phyloP scores from a whole-genome alignment of 2,797 vertebrate genomes.

The Selene dorsalis region DNA sequence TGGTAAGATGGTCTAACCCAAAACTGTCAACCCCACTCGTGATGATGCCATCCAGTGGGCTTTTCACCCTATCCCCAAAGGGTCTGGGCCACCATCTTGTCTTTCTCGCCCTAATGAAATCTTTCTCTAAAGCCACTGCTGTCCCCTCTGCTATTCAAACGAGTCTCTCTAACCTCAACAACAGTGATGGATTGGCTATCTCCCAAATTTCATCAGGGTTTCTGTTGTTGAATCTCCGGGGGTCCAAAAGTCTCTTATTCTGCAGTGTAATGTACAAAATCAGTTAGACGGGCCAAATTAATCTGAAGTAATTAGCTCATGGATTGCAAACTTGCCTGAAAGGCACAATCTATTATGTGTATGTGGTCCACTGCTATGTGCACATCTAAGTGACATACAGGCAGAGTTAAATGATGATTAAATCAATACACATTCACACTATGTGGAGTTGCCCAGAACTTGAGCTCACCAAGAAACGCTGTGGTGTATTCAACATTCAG shows the following conservation, averaged over 20 bases:
- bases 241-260: conserved; percentile 41
- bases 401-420: conserved; percentile 7
- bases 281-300: conserved; percentile 42
- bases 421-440: conserved; percentile 35
- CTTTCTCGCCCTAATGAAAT: conserved; percentile 63
- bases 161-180: conserved; percentile 48
- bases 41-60: conserved; percentile 56
- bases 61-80: conserved; percentile 55
- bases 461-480: not conserved
- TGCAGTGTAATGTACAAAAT: conserved; percentile 42
- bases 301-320: conserved; percentile 71
- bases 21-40: conserved; percentile 74
- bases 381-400: conserved; percentile 4
- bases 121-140: conserved; percentile 56
- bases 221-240: conserved; percentile 47
- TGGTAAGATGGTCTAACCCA: conserved; percentile 69
- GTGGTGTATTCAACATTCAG: conserved; percentile 35
- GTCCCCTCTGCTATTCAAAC: conserved; percentile 49
- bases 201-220: conserved; percentile 42
- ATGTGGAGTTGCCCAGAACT: conserved; percentile 23
- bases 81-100: conserved; percentile 59
- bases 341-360: conserved; percentile 19
- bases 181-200: conserved; percentile 49
- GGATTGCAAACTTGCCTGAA: conserved; percentile 53
- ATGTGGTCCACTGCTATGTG: not conserved